Percentiles rank a stretch among this genome's conserved stretches.
phyloP scores from a whole-genome alignment of 1,140 invertebrate species.

The Nomia melanderi region DNA sequence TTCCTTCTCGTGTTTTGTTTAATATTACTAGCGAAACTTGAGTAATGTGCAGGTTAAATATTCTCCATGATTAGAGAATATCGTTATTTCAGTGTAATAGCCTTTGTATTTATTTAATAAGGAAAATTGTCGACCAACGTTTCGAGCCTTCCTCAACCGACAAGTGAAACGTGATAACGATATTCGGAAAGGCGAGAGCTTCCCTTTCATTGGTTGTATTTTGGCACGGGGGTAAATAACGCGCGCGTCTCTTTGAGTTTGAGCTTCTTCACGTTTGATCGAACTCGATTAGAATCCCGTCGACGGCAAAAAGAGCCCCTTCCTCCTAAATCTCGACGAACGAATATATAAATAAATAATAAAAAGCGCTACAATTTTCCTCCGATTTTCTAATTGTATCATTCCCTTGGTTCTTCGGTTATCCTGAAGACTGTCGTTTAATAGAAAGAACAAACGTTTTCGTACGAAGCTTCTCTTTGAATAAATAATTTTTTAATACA shows the following conservation, averaged over 20 bases:
- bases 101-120: background rate
- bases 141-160: conserved; percentile 23
- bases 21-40: no score
- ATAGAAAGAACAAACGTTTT: background rate
- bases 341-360: conserved; percentile 38
- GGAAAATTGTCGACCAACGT: background rate
- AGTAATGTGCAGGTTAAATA: no score
- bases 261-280: background rate
- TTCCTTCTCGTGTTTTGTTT: no score
- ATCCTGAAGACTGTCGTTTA: background rate
- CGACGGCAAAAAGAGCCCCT: conserved; percentile 28
- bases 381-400: background rate
- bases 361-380: background rate
- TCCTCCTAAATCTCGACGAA: conserved; percentile 1
- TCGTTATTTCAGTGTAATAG: background rate
- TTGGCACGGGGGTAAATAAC: conserved; percentile 75
- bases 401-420: background rate
- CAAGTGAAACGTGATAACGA: conserved; percentile 40
- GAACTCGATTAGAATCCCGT: conserved; percentile 13
- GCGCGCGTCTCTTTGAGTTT: conserved; percentile 51
- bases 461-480: conserved; percentile 7
- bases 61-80: background rate
- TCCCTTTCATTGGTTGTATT: conserved; percentile 72
- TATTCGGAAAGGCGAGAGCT: conserved; percentile 40
- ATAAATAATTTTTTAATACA: conserved; percentile 32